Evolutionary conservation across 2,888 invertebrate species (phyloP).

Genomic region (Oligia latruncula): DNA sequence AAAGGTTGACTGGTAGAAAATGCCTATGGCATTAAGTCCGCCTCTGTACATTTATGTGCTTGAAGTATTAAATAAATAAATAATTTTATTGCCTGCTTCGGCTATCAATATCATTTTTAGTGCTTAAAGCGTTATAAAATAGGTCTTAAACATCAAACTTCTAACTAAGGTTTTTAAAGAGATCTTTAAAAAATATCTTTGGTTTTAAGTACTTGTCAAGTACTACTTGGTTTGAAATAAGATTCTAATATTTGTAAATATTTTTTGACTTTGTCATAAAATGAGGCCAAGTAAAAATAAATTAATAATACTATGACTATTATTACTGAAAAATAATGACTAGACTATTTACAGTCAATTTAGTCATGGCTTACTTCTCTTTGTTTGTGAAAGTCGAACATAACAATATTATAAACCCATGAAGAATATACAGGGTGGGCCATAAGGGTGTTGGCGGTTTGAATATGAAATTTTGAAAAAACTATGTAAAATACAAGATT

Average conservation of each 20-base stretch:
- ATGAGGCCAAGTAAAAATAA: neutral
- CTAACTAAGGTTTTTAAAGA: neutral
- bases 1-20: no score
- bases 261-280: neutral
- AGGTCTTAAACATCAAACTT: neutral
- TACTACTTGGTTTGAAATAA: slow-evolving; percentile 14
- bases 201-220: neutral
- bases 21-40: no score
- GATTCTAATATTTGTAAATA: slow-evolving; percentile 10
- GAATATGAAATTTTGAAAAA: no score
- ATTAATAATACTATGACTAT: neutral
- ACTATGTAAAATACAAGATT: no score
- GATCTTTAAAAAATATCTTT: slow-evolving; percentile 26
- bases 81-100: neutral
- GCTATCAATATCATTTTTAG: neutral
- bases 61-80: neutral
- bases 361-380: neutral
- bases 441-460: no score
- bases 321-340: neutral
- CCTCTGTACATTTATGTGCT: no score
- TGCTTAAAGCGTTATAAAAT: slow-evolving; percentile 8
- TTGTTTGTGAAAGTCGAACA: neutral
- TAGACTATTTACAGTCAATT: neutral
- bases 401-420: neutral
- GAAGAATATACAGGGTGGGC: neutral